Evolutionary conservation across 1,140 invertebrate species (phyloP).

Genomic region (Cepaea nemoralis): DNA sequence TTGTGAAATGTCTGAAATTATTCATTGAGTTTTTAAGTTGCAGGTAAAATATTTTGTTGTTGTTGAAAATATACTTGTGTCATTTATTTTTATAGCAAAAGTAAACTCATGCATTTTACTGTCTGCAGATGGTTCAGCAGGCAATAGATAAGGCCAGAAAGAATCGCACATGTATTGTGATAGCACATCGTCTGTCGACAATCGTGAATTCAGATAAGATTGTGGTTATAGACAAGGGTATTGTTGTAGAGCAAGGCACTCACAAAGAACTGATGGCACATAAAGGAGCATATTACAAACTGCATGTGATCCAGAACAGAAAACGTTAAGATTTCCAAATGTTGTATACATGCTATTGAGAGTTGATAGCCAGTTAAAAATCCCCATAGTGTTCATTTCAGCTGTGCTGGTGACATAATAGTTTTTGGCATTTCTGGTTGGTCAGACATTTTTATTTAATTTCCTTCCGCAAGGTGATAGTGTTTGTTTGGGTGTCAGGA

Average conservation of each 20-base stretch:
- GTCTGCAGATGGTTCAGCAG: constrained; percentile 72
- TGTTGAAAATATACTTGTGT: not conserved
- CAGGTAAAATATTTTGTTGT: not conserved
- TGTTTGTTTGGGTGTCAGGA: too few relatives aligned
- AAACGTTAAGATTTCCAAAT: not conserved
- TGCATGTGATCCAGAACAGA: constrained; percentile 43
- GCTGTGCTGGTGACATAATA: too few relatives aligned
- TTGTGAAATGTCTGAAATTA: not conserved
- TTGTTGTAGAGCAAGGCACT: constrained; percentile 73
- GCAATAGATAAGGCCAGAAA: constrained; percentile 71
- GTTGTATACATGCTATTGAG: too few relatives aligned
- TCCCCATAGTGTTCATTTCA: too few relatives aligned
- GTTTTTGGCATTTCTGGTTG: too few relatives aligned
- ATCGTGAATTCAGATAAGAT: constrained; percentile 76
- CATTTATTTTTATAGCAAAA: not conserved
- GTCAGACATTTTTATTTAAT: too few relatives aligned
- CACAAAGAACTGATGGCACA: constrained; percentile 72
- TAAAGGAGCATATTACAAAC: constrained; percentile 61
- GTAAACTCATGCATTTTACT: not conserved
- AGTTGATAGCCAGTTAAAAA: too few relatives aligned
- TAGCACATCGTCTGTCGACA: constrained; percentile 76
- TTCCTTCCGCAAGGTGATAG: too few relatives aligned
- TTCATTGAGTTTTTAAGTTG: not conserved
- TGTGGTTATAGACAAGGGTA: constrained; percentile 73
- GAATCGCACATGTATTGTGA: constrained; percentile 73